Base-by-base conservation (phyloP, 2,113 vertebrate species). In the Xyliphius kryptos region DNA sequence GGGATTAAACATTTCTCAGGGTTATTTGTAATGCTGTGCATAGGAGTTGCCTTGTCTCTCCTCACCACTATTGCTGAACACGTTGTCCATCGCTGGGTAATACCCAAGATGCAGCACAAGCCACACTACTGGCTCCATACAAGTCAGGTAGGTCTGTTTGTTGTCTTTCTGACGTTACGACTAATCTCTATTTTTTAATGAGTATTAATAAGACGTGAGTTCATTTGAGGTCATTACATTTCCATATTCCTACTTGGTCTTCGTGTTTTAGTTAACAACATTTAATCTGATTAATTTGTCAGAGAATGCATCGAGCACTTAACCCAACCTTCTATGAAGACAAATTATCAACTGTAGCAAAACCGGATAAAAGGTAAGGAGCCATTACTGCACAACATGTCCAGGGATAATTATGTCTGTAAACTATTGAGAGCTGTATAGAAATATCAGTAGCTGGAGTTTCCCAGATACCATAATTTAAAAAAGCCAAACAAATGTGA, bases 1-100 rank as follows among this genome's bases (percentile, higher is more conserved):
- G 95, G 95, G 10, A 95, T 98, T 72, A 92, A 92, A 66, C 95
- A 98, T 73, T 98, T 98, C 82, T 98, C 95, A 6, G 95, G 95
- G 22, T 90, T 98, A 61, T 97, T 98, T 38, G 90, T 98, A 84
- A 91, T 98, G 89, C 74, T 98, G 63, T 97, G 94, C 61, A 61
- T 94, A 43, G 94, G 95, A 9, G 87, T 98, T 54, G 91, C 86
- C 22, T 83, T 97, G 76, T 98, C 95, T 64, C 89, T 98, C 46
- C 77, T 98, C 73, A 97, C 95, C 51, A 95, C 92, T 3, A 79
- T 95, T 40, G 94, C 92, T 3, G 95, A 98, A 74, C 94, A 97
- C 74, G 82, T 95, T 0, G 86, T 95, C 56, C 91, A 94, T 79
- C 89, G 91, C 70, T 83, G 97, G 74, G 81, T 96, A 56, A 87